phyloP scores from a whole-genome alignment of 1,140 invertebrate species.

The Leptinotarsa undecemlineata region DNA sequence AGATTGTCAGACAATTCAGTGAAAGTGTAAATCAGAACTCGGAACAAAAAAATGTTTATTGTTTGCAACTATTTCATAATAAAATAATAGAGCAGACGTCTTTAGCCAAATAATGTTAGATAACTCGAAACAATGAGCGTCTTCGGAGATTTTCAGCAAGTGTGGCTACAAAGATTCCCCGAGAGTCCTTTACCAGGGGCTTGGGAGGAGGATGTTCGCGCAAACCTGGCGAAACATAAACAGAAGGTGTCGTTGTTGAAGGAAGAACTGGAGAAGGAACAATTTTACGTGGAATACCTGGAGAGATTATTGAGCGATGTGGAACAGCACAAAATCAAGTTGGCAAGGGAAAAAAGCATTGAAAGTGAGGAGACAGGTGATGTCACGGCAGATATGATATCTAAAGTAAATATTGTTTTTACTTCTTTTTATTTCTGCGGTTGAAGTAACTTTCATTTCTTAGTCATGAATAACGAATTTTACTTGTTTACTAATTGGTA shows the following conservation, averaged over 20 bases:
- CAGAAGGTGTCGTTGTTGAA: conserved; percentile 76
- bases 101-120: conserved; percentile 31
- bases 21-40: background rate
- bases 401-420: conserved; percentile 51
- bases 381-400: conserved; percentile 49
- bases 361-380: conserved; percentile 44
- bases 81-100: conserved; percentile 6
- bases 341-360: conserved; percentile 45
- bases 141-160: conserved; percentile 84
- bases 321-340: conserved; percentile 68
- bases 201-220: conserved; percentile 88
- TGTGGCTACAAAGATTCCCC: conserved; percentile 86
- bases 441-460: background rate
- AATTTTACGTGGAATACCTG: conserved; percentile 87
- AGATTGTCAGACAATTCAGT: background rate
- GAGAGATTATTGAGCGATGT: conserved; percentile 81
- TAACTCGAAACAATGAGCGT: conserved; percentile 72
- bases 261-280: conserved; percentile 86
- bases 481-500: background rate
- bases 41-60: conserved; percentile 13
- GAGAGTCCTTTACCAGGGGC: conserved; percentile 84
- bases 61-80: conserved; percentile 15
- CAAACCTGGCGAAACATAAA: conserved; percentile 85
- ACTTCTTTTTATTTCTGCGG: conserved; percentile 5
- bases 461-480: background rate